Evolutionary conservation across 2,888 invertebrate species (phyloP).

Genomic region (Hyppa rectilinea): DNA sequence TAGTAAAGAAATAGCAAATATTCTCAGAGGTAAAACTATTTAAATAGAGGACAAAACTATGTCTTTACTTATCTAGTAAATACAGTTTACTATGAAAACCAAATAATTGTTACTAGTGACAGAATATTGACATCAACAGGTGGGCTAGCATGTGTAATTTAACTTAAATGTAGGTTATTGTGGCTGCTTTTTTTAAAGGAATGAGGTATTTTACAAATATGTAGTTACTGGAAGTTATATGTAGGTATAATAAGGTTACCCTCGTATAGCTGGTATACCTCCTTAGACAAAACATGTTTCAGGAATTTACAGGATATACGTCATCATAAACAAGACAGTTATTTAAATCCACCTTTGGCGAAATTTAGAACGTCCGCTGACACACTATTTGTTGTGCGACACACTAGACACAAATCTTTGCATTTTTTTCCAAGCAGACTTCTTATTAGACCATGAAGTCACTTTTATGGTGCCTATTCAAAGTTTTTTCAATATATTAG

Average conservation of each 20-base stretch:
- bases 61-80: conserved; percentile 42
- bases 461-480: conserved; percentile 9
- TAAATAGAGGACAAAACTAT: conserved; percentile 52
- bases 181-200: not conserved
- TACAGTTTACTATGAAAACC: conserved; percentile 46
- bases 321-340: conserved; percentile 32
- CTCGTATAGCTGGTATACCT: conserved; percentile 29
- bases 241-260: conserved; percentile 9
- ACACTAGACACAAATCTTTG: not conserved
- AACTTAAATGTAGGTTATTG: not conserved
- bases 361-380: conserved; percentile 12
- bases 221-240: conserved; percentile 13
- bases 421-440: conserved; percentile 12
- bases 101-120: conserved; percentile 40
- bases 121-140: conserved; percentile 31
- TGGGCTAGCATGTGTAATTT: conserved; percentile 37
- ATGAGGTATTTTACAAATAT: not conserved
- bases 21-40: conserved; percentile 59
- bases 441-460: conserved; percentile 15
- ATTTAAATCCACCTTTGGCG: conserved; percentile 20
- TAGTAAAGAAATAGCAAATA: conserved; percentile 75
- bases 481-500: conserved; percentile 6
- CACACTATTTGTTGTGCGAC: no score
- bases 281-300: conserved; percentile 39
- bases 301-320: conserved; percentile 41